Percentiles rank a stretch among this genome's conserved stretches.
These are phyloP conservation scores for Mesitornis unicolor DNA, from an alignment of 2,113 vertebrate genomes.

Conservation along the genomic window DNA sequence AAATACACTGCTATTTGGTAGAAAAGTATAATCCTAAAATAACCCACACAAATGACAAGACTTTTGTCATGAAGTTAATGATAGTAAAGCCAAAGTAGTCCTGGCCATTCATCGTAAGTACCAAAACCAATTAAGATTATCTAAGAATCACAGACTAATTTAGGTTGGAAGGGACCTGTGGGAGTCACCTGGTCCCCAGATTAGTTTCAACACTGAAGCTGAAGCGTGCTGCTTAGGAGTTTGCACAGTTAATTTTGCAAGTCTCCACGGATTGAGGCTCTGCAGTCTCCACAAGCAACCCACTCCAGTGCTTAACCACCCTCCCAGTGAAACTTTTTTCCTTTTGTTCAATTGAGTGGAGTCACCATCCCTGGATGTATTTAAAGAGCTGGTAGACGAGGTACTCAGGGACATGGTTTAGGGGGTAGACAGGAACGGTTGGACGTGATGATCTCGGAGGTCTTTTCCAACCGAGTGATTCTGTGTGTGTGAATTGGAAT, in stretches of 20 bases:
- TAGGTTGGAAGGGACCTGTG: neutral
- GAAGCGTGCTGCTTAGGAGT: neutral
- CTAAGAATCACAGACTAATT: neutral
- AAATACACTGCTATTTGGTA: neutral
- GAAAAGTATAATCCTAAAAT: neutral
- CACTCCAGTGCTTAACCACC: neutral
- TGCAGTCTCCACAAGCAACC: neutral
- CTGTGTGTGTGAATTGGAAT: too few relatives aligned
- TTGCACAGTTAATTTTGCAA: neutral
- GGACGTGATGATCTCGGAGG: too few relatives aligned
- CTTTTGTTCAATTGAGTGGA: neutral
- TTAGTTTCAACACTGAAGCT: neutral
- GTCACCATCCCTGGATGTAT: too few relatives aligned
- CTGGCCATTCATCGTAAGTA: neutral
- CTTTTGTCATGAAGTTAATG: neutral
- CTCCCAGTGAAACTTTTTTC: neutral
- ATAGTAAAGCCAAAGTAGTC: neutral
- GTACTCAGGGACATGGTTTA: too few relatives aligned
- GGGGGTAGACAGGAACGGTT: too few relatives aligned
- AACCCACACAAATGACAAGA: accelerated
- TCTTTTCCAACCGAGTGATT: too few relatives aligned
- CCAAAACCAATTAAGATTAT: neutral
- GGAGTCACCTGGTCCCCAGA: neutral
- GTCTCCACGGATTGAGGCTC: neutral
- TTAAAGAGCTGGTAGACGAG: too few relatives aligned